Evolutionary conservation across 2,113 vertebrate species (phyloP), one percentile per base, ranked within the genome.

Genomic region (Orthonyx spaldingii): DNA sequence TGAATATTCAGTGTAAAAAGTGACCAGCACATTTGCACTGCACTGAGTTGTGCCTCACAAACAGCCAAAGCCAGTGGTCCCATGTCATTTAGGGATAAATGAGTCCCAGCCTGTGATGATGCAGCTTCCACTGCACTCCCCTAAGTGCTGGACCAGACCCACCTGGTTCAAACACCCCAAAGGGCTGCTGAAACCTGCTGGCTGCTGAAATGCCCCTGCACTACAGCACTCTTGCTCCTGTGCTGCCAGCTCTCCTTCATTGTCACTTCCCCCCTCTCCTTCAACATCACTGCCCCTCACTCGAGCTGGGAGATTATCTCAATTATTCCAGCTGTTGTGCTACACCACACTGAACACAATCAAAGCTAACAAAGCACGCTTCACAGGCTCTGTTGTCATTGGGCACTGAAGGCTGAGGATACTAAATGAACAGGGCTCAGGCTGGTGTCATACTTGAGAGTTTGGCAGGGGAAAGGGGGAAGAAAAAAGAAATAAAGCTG

Each of bases 261-360:
- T 19, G 9, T 3, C 6, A 0, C 6, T 56, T 39, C 16, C 33
- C 3, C 4, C 22, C 8, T 27, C 20, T 78, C 28, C 57, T 72
- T 57, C 87, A 84, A 19, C 64, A 74, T 19, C 46, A 30, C 50
- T 74, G 52, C 5, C 7, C 20, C 13, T 49, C 30, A 21, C 23
- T 49, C 1, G 5, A 74, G 44, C 50, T 27, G 24, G 46, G 77
- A 81, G 60, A 83, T 70, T 59, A 63, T 71, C 56, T 83, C 55
- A 63, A 5, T 90, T 56, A 70, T 91, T 94, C 90, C 93, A 92
- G 85, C 76, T 93, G 82, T 64, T 93, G 39, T 91, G 78, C 70
- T 57, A 11, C 81, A 87, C 41, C 70, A 77, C 60, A 66, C 12
- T 32, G 78, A 93, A 55, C 66, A 59, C 4, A 70, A 76, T 68